Evolutionary conservation across 2,797 vertebrate genomes (phyloP).

Genomic region (Alectoris magna): DNA sequence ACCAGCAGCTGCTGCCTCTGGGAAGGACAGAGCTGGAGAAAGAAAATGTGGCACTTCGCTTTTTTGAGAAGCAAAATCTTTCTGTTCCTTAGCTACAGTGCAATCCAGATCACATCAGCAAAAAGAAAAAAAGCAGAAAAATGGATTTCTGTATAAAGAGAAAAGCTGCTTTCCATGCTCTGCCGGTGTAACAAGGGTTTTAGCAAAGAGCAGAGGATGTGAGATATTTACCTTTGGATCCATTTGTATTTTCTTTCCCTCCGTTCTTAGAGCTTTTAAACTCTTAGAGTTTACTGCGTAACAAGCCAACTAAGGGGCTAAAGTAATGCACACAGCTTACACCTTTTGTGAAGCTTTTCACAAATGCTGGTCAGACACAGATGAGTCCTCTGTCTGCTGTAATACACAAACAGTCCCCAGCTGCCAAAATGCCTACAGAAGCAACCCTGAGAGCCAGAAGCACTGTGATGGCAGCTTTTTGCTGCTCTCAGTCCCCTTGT

Average conservation of each 20-base stretch:
- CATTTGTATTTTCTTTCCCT: neutral
- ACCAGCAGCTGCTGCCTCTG: neutral
- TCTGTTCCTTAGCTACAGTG: neutral
- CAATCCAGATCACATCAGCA: neutral
- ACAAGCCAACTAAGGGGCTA: neutral
- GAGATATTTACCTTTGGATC: neutral
- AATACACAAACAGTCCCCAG: neutral
- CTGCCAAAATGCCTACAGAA: neutral
- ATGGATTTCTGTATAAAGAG: neutral
- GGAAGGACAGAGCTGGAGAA: neutral
- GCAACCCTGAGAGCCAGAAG: neutral
- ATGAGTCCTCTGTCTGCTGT: neutral
- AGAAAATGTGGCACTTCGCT: neutral
- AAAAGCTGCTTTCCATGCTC: neutral
- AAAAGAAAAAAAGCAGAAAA: neutral
- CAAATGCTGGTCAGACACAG: neutral
- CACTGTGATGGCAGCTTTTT: fast-evolving
- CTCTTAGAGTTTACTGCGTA: neutral
- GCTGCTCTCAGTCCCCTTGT: neutral
- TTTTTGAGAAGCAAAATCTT: neutral
- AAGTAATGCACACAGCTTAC: neutral
- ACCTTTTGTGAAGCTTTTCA: neutral
- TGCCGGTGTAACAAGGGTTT: neutral
- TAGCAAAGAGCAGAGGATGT: neutral
- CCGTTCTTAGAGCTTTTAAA: neutral